A percentile compares a stretch with the other conserved stretches of the same genome.
Evolutionary conservation across 2,797 vertebrate species (phyloP).

Genomic region (Dendrocincla tyrannina): DNA sequence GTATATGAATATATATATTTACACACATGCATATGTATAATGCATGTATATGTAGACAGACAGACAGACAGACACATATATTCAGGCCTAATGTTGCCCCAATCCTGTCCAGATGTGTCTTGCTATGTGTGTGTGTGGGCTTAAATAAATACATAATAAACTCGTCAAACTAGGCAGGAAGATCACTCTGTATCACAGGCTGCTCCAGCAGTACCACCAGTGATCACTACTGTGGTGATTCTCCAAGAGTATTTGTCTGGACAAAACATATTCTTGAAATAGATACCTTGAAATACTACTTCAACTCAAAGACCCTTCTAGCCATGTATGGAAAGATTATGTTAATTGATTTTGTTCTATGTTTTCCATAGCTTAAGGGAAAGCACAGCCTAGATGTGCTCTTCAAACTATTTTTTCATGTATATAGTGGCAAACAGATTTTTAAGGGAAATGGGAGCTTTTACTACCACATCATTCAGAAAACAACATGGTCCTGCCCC

Average conservation of each 20-base stretch:
- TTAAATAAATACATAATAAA: not conserved
- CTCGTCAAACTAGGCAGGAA: not conserved
- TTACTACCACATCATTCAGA: not conserved
- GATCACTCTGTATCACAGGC: accelerated
- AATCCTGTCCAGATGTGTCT: not conserved
- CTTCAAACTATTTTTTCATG: not conserved
- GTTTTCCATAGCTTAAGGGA: not conserved
- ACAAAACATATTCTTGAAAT: not conserved
- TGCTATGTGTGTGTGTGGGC: not conserved
- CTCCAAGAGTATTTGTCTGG: not conserved
- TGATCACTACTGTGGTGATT: not conserved
- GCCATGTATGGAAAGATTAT: not conserved
- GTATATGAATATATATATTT: not conserved
- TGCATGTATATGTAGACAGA: not conserved
- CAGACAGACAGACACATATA: too few relatives aligned
- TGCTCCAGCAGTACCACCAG: not conserved
- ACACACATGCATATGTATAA: not conserved
- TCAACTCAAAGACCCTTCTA: not conserved
- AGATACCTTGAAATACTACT: not conserved
- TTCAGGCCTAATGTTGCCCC: not conserved
- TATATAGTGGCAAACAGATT: not conserved
- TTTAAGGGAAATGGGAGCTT: not conserved
- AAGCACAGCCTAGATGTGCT: not conserved
- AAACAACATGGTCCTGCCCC: not conserved
- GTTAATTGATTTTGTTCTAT: not conserved